Conservation (phyloP, 2,888 invertebrate species). For the Sphinx pinastri region DNA sequence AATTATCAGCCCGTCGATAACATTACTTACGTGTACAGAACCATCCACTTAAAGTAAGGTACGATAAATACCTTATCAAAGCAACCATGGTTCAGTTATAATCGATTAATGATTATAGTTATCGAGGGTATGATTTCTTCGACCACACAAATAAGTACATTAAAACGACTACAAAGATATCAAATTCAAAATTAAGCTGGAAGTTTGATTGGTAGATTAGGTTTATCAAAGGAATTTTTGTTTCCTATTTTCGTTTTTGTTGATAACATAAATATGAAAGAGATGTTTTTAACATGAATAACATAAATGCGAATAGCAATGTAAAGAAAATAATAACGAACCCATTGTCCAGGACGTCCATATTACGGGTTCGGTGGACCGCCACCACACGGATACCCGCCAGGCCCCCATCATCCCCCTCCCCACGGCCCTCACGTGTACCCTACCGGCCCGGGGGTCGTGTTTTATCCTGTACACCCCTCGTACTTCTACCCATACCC, state of each 20-base stretch:
- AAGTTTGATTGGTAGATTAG: not conserved
- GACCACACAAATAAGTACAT: not conserved
- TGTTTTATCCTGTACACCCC: slow-evolving; percentile 74
- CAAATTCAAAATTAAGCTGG: not conserved
- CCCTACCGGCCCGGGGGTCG: slow-evolving; percentile 58
- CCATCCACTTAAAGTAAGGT: slow-evolving; percentile 7
- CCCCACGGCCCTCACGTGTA: slow-evolving; percentile 52
- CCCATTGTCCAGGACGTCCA: slow-evolving; percentile 64
- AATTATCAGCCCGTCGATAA: slow-evolving; percentile 5
- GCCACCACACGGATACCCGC: slow-evolving; percentile 40
- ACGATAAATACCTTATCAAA: not conserved
- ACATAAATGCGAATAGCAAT: not conserved
- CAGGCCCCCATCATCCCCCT: slow-evolving; percentile 40
- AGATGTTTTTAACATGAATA: not conserved
- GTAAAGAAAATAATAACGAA: slow-evolving; percentile 37
- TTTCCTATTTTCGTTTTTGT: not conserved
- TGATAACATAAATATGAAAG: not conserved
- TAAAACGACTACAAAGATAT: not conserved
- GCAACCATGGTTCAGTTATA: not conserved
- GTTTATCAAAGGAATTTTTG: not conserved
- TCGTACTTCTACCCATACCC: slow-evolving; percentile 75
- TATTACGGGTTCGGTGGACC: slow-evolving; percentile 73
- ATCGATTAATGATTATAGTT: slow-evolving; percentile 7
- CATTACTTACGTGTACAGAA: slow-evolving; percentile 12
- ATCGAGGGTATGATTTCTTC: slow-evolving; percentile 1